Evolutionary conservation across 1,140 invertebrate genomes (phyloP), one percentile per base, ranked within the genome.

Genomic region (Musca domestica): DNA sequence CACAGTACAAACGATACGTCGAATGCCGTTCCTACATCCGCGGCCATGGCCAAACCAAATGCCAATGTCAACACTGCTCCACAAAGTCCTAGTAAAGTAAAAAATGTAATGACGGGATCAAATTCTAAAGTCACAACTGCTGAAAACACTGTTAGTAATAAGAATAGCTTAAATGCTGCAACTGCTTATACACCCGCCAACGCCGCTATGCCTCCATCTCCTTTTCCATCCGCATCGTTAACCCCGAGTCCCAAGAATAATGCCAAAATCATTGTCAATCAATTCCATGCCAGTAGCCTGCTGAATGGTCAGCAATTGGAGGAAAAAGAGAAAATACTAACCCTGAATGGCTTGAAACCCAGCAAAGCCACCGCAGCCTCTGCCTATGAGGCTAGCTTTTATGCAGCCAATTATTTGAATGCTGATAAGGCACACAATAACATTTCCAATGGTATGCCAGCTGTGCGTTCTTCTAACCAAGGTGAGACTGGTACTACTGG

Each of bases 251-350:
- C 1, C 74, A 77, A 67, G 12, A 51, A 70, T 51, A 20, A 71
- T 70, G 73, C 58, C 47, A 80, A 80, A 71, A 80, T 80, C 23
- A 77, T 80, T 56, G 78, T 81, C 23, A 81, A 79, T 69, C 73
- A 80, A 41, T 81, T 81, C 71, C 78, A 81, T 69, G 78, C 74
- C 56, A 80, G 77, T 69, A 81, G 73, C 66, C 67, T 81, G 70
- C 64, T 80, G 10, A 79, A 61, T 71, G 63, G 72, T 19, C 77
- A 79, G 56, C 74, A 75, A 54, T 72, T 74, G 48, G 77, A 71
- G 23, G 75, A 78, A 61, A 80, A 78, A 69, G 73, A 66, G 54
- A 71, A 75, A 47, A 71, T 80, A 54, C 72, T 80, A 67, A 75
- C 78, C 10, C 78, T 80, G 64, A 80, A 80, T 64, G 78, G 77